Percentiles rank a stretch among this genome's conserved stretches.
These are phyloP conservation scores for Beroe ovata DNA, from an alignment of 37 sponge, comb jelly and placozoan species.

Conservation along the genomic window DNA sequence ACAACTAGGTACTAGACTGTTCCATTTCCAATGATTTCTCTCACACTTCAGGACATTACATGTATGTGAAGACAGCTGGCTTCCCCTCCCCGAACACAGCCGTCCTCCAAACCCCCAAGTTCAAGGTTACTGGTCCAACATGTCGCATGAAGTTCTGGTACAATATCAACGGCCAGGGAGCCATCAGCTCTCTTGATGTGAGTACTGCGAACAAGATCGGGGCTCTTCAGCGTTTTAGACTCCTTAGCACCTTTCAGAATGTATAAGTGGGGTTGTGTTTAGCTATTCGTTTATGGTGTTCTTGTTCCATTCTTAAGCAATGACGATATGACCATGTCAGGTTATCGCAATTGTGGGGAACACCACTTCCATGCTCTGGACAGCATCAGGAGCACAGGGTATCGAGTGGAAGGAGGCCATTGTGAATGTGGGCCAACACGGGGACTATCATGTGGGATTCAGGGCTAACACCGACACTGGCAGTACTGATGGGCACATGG, in stretches of 20 bases:
- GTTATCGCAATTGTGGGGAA: neutral
- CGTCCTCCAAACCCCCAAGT: conserved; percentile 19
- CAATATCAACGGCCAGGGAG: conserved; percentile 26
- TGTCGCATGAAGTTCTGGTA: conserved; percentile 66
- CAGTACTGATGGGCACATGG: conserved; percentile 37
- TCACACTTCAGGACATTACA: conserved; percentile 51
- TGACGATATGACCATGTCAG: too few relatives aligned
- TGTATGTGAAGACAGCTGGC: conserved; percentile 55
- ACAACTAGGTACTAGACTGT: too few relatives aligned
- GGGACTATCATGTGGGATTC: conserved; percentile 9
- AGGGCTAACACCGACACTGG: conserved; percentile 49
- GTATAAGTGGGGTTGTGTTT: too few relatives aligned
- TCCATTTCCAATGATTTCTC: too few relatives aligned
- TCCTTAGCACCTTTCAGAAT: too few relatives aligned
- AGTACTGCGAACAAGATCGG: too few relatives aligned
- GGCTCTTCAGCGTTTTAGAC: too few relatives aligned
- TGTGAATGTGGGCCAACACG: conserved; percentile 42
- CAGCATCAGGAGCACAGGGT: neutral
- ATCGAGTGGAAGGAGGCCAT: conserved; percentile 30
- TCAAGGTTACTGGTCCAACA: conserved; percentile 34
- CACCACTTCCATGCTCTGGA: conserved; percentile 21
- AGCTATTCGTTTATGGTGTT: too few relatives aligned
- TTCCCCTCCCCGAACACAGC: conserved; percentile 50
- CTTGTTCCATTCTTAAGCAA: too few relatives aligned
- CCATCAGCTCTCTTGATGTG: conserved; percentile 49